These are phyloP conservation scores for Megaustenia siamemsis DNA, from an alignment of 2,888 invertebrate genomes.

Conservation along the genomic window DNA sequence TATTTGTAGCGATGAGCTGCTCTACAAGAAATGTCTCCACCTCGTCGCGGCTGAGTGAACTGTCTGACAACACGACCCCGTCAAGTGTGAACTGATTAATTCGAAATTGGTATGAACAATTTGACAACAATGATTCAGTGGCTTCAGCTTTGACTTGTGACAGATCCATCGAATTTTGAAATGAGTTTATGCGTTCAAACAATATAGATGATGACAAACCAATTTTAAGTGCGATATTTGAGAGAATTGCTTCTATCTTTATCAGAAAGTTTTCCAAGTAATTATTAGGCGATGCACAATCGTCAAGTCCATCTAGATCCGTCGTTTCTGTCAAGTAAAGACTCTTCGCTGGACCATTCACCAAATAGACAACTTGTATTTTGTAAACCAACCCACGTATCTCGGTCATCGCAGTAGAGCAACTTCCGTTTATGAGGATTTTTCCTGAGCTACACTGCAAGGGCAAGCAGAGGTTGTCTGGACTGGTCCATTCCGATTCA, in stretches of 20 bases:
- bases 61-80: not conserved
- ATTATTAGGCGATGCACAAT: not conserved
- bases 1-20: not conserved
- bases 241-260: not conserved
- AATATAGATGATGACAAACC: not conserved
- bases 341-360: not conserved
- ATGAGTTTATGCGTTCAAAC: not conserved
- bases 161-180: too few relatives aligned
- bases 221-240: not conserved
- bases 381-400: conserved; percentile 36
- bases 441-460: conserved; percentile 43
- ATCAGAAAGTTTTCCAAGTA: not conserved
- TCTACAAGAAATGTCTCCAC: not conserved
- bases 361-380: not conserved
- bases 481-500: not conserved
- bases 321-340: not conserved
- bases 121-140: not conserved
- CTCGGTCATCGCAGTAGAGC: conserved; percentile 1
- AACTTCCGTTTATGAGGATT: conserved; percentile 22
- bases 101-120: not conserved
- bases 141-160: not conserved
- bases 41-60: not conserved
- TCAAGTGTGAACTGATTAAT: not conserved
- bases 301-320: too few relatives aligned
- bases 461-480: conserved; percentile 15